A percentile compares a stretch with the other conserved stretches of the same genome.
These are phyloP conservation scores for Adela reaumurella DNA, from an alignment of 2,888 invertebrate species.

Conservation along the genomic window DNA sequence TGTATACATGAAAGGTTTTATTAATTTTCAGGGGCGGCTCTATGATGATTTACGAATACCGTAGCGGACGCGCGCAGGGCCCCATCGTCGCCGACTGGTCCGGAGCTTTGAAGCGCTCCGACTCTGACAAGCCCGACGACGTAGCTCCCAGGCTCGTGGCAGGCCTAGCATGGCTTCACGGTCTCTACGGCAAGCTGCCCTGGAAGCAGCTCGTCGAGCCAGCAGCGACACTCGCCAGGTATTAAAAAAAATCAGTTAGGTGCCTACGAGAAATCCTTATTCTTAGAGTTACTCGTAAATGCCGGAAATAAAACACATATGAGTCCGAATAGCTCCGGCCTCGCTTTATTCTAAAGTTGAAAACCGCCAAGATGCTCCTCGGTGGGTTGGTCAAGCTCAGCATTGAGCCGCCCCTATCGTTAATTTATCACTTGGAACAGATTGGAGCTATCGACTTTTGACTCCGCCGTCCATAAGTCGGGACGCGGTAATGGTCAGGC, in stretches of 20 bases:
- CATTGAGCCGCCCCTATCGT: neutral
- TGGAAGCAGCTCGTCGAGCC: slow-evolving; percentile 61
- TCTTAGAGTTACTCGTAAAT: too few relatives aligned
- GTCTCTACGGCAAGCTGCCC: slow-evolving; percentile 48
- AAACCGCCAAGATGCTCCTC: neutral
- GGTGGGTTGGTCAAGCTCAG: neutral
- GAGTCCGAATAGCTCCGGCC: too few relatives aligned
- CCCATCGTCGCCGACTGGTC: slow-evolving; percentile 50
- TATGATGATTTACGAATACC: slow-evolving; percentile 69
- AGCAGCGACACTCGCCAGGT: slow-evolving; percentile 53
- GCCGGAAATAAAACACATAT: too few relatives aligned
- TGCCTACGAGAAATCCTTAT: too few relatives aligned
- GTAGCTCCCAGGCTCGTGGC: slow-evolving; percentile 51
- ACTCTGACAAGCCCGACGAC: neutral
- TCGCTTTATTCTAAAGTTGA: neutral
- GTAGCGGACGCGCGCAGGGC: slow-evolving; percentile 26
- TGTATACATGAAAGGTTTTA: too few relatives aligned
- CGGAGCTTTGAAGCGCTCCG: slow-evolving; percentile 18
- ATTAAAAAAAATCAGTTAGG: too few relatives aligned
- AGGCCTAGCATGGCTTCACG: slow-evolving; percentile 57
- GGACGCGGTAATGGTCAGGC: neutral
- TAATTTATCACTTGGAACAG: slow-evolving; percentile 2
- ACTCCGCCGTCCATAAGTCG: neutral
- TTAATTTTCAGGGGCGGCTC: slow-evolving; percentile 63
- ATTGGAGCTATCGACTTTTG: slow-evolving; percentile 1